Evolutionary conservation across 2,888 invertebrate species (phyloP).

Genomic region (Torymus tubicola): DNA sequence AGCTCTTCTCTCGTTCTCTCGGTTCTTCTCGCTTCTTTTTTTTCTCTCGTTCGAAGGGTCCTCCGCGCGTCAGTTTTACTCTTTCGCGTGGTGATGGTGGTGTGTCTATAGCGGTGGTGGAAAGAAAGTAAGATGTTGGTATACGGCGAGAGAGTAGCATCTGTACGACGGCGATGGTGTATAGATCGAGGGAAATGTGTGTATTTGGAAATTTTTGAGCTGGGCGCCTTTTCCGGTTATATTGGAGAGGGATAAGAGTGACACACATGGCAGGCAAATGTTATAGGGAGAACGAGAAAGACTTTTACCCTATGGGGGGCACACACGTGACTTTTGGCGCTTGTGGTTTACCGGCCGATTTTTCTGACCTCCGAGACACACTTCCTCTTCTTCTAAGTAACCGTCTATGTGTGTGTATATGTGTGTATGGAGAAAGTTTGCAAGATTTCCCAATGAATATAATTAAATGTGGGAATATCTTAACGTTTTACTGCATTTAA

Average conservation of each 20-base stretch:
- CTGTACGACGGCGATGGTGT: neutral
- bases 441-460: no score
- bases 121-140: no score
- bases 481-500: conserved; percentile 10
- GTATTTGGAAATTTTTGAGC: conserved; percentile 57
- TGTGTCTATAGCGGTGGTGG: no score
- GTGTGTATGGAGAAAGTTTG: no score
- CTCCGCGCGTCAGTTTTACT: neutral
- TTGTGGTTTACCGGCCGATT: neutral
- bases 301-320: conserved; percentile 72
- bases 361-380: neutral
- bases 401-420: no score
- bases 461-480: no score
- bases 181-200: conserved; percentile 28
- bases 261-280: conserved; percentile 74
- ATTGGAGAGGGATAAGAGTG: conserved; percentile 42
- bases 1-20: conserved; percentile 38
- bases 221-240: conserved; percentile 52
- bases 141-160: neutral
- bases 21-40: neutral
- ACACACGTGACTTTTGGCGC: conserved; percentile 65
- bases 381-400: no score
- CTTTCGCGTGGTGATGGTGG: neutral
- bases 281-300: conserved; percentile 65
- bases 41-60: neutral